These are phyloP conservation scores for Muscina levida DNA, from an alignment of 2,888 invertebrate species.

Conservation along the genomic window DNA sequence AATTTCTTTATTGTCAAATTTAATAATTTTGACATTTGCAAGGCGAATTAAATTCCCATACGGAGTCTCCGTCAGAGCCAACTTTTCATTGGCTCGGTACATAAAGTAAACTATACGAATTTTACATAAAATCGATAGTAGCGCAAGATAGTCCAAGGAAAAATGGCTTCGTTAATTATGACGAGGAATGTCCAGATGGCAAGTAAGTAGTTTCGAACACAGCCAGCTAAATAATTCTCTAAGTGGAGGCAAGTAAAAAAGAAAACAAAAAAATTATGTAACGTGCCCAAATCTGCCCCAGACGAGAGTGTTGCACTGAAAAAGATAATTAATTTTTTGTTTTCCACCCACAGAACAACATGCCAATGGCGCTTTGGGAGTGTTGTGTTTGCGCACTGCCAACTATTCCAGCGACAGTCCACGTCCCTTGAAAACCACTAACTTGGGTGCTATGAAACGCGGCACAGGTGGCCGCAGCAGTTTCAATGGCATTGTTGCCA, in stretches of 20 bases:
- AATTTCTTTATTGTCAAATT: neutral
- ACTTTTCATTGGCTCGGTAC: slow-evolving; percentile 5
- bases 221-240: too few species aligned
- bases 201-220: slow-evolving; percentile 72
- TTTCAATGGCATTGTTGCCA: slow-evolving; percentile 98
- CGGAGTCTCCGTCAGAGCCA: slow-evolving; percentile 19
- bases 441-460: slow-evolving; percentile 86
- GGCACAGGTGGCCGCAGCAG: slow-evolving; percentile 96
- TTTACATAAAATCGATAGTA: slow-evolving; percentile 33
- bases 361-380: slow-evolving; percentile 74
- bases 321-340: neutral
- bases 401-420: slow-evolving; percentile 74
- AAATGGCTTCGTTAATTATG: slow-evolving; percentile 77
- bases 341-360: slow-evolving; percentile 71
- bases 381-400: slow-evolving; percentile 74
- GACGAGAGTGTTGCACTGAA: neutral
- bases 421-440: slow-evolving; percentile 80
- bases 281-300: neutral
- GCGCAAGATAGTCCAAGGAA: slow-evolving; percentile 38
- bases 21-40: slow-evolving; percentile 18
- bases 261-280: slow-evolving; percentile 8
- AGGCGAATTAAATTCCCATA: slow-evolving; percentile 24
- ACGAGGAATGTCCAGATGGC: slow-evolving; percentile 76
- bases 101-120: neutral
- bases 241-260: neutral